phyloP scores from a whole-genome alignment of 2,888 invertebrate species.

The Tanaodytes sp. region DNA sequence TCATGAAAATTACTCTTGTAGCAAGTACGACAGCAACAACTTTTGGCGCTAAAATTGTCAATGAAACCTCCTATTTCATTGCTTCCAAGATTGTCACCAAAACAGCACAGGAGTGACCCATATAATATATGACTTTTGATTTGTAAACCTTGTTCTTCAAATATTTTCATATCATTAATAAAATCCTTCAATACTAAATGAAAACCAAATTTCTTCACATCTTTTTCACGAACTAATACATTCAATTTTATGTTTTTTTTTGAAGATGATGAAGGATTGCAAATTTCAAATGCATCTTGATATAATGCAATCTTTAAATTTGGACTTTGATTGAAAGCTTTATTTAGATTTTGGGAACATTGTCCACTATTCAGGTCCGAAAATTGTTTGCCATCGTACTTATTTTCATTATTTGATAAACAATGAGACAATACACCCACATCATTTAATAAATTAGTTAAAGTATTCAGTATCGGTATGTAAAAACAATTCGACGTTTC shows the following conservation, averaged over 20 bases:
- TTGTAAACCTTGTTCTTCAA: constrained; percentile 36
- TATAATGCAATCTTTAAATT: too few relatives aligned
- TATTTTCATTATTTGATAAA: too few relatives aligned
- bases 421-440: too few relatives aligned
- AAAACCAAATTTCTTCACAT: constrained; percentile 34
- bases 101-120: background rate
- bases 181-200: constrained; percentile 35
- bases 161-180: constrained; percentile 28
- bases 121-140: background rate
- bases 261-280: constrained; percentile 5
- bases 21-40: background rate
- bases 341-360: too few relatives aligned
- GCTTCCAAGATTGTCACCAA: constrained; percentile 1
- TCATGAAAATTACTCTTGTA: constrained; percentile 27
- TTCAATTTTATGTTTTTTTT: constrained; percentile 9
- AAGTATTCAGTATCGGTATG: too few relatives aligned
- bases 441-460: too few relatives aligned
- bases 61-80: constrained; percentile 39
- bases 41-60: constrained; percentile 50
- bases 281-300: constrained; percentile 11
- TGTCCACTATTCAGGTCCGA: too few relatives aligned
- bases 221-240: constrained; percentile 29
- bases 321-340: too few relatives aligned
- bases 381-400: too few relatives aligned
- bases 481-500: too few relatives aligned